Base-by-base conservation (phyloP, 2,888 invertebrate genomes). In the Drosophila stalkeri region DNA sequence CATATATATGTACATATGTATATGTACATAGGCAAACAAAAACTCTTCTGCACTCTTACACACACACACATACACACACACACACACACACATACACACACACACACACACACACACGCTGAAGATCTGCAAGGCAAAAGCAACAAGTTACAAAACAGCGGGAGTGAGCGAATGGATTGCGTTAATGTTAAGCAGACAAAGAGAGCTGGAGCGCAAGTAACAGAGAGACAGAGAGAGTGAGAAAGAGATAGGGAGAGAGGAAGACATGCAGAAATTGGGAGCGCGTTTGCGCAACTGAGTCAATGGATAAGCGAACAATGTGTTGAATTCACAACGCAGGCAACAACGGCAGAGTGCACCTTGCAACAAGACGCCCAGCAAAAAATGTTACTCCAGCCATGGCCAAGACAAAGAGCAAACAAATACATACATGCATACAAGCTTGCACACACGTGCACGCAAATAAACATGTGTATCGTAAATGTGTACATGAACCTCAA, bases 211-310 rank as follows among this genome's bases (percentile, higher is more conserved):
- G 41, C 35, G 12, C 18, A 49, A 14, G 27, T 41, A 37, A 37
- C 14, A 44, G 46, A 46, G 16, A 46, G 46, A 31, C 49, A 59
- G 49, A 59, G 60, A 59, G 66, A 18, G 27, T 5, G 31, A 37
- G 18, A 41, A 39, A 39, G 59, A 35, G 56, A 23, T 43, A 44
- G n/a, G 39, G 46, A 37, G 54, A 56, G 49, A 59, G 60, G 35
- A 49, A 31, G n/a, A n/a, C 14, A 52, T 52, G 51, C 49, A 47
- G 23, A 62, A 49, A 59, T 56, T 56, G 56, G 51, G 68, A 64
- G 65, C 62, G 69, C 82, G 80, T 84, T 84, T 84, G 83, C 83
- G 85, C 87, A 84, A 84, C 85, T 49, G 85, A 77, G 64, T 72
- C 70, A 70, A 65, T 68, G 77, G 55, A 56, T 55, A 82, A 80